Base-by-base conservation (phyloP, 2,888 invertebrate genomes). In the Digitonthophagus gazella region DNA sequence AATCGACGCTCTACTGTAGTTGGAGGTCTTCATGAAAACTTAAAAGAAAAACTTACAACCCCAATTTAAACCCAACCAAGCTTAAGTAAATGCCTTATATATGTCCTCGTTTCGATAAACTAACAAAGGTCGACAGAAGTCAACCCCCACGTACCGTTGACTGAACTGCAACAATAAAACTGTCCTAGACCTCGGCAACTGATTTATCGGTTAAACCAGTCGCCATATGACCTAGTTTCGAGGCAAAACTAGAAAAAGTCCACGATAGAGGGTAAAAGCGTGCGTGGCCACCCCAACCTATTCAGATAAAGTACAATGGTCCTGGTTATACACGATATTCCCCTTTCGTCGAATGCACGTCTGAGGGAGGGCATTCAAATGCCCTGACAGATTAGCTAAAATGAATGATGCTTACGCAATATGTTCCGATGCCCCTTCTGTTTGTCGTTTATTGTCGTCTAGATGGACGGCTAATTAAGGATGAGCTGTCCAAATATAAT, bases 171-270 rank as follows among this genome's bases (percentile, higher is more conserved):
- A 44, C 18, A 61, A 61, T 18, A 61, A 61, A 61, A 18, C 61
- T 61, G 61, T 61, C 61, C 61, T 19, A 20, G 61, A 61, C 61
- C 61, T 61, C 20, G n/a, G n/a, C 61, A 44, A 20, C 65, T 72
- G 72, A 72, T 72, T 72, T 72, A 72, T 72, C 69, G 68, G 67
- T 55, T 69, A 69, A 72, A 64, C 58, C 61, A 64, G 63, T 65
- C 64, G 66, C 69, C 72, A 72, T 71, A 70, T 71, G 72, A 72
- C 72, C 72, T 68, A 72, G 66, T 72, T 72, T 72, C 61, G 61
- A 18, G n/a, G 28, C 61, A 20, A 57, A 57, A 15, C 57, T 15
- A 16, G 64, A 64, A 69, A 61, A 61, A 61, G 16, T 61, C 8
- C 28, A 44, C 11, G 28, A 44, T 44, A 44, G 28, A 44, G 28